These are phyloP conservation scores for Dryoscopus gambensis DNA, from an alignment of 2,113 vertebrate species.

Conservation along the genomic window DNA sequence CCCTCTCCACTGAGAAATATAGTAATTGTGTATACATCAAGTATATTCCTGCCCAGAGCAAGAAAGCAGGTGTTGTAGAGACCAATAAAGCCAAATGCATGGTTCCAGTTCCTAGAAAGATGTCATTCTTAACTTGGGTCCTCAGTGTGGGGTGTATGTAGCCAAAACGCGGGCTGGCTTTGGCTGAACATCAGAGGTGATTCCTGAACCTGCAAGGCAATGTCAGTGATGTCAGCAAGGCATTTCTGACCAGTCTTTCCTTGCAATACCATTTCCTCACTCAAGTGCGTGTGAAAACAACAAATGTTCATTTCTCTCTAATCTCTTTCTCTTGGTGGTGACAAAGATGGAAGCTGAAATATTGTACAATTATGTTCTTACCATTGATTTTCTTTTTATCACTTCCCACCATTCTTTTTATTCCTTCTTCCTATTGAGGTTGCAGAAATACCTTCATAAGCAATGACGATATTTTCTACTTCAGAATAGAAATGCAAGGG, in stretches of 20 bases:
- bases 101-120: neutral
- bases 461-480: neutral
- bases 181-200: slow-evolving; percentile 13
- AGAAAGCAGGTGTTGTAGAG: neutral
- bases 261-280: slow-evolving; percentile 30
- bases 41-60: neutral
- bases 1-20: neutral
- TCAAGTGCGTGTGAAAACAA: slow-evolving; percentile 1
- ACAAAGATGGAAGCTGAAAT: slow-evolving; percentile 50
- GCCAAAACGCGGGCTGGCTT: slow-evolving; percentile 5
- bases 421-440: neutral
- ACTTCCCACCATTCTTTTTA: slow-evolving; percentile 43
- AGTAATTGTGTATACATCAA: neutral
- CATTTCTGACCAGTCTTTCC: slow-evolving; percentile 13
- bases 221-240: neutral
- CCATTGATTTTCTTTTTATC: slow-evolving; percentile 42
- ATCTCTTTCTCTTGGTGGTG: neutral
- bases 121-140: neutral
- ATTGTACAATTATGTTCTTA: slow-evolving; percentile 1
- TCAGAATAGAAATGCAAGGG: neutral
- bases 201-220: neutral
- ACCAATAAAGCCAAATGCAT: neutral
- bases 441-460: slow-evolving; percentile 38
- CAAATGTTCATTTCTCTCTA: slow-evolving; percentile 41
- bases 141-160: neutral